Conservation (phyloP, 2,888 invertebrate genomes). For the Autographa gamma region DNA sequence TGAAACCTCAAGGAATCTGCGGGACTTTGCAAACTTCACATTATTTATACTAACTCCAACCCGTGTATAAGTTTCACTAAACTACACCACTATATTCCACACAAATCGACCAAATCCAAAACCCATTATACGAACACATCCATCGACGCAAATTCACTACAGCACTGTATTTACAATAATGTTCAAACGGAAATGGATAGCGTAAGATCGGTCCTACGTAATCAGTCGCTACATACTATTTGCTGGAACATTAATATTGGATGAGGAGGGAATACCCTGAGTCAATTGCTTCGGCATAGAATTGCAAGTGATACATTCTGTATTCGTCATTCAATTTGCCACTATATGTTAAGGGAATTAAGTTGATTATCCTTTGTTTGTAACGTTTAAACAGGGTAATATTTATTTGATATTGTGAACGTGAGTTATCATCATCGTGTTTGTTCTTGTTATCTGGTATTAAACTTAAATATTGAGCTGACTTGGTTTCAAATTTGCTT, state of each 20-base stretch:
- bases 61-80: slow-evolving; percentile 50
- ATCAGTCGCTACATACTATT: slow-evolving; percentile 44
- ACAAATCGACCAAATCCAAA: slow-evolving; percentile 34
- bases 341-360: slow-evolving; percentile 41
- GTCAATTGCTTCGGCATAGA: slow-evolving; percentile 75
- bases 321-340: slow-evolving; percentile 35
- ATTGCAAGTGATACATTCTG: slow-evolving; percentile 71
- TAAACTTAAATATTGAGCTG: slow-evolving; percentile 24
- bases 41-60: slow-evolving; percentile 70
- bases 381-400: slow-evolving; percentile 39
- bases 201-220: slow-evolving; percentile 23
- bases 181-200: slow-evolving; percentile 41
- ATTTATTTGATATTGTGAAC: slow-evolving; percentile 41
- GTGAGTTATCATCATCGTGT: slow-evolving; percentile 42
- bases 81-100: slow-evolving; percentile 42
- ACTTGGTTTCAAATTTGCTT: slow-evolving; percentile 29
- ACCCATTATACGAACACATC: slow-evolving; percentile 39
- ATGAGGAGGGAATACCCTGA: slow-evolving; percentile 78
- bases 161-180: slow-evolving; percentile 20
- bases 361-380: slow-evolving; percentile 39
- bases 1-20: slow-evolving; percentile 61
- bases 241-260: slow-evolving; percentile 69
- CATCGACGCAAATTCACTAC: slow-evolving; percentile 53
- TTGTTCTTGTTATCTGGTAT: slow-evolving; percentile 42
- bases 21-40: slow-evolving; percentile 54